Evolutionary conservation across 2,888 invertebrate species (phyloP).

Genomic region (Drosophila mercatorum): DNA sequence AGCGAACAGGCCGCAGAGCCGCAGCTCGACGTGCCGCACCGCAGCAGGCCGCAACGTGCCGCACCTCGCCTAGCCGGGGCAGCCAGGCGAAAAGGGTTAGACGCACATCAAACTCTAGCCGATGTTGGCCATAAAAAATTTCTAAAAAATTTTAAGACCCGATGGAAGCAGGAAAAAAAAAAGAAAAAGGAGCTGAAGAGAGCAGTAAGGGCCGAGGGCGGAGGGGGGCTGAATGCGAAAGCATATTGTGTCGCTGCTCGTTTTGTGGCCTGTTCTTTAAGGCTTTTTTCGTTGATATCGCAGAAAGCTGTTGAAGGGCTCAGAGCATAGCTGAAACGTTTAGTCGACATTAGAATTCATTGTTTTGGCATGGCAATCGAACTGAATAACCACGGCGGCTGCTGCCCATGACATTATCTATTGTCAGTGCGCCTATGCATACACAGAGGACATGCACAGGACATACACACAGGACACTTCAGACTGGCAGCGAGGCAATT

Average conservation of each 20-base stretch:
- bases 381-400: constrained; percentile 1
- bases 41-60: not conserved
- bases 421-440: constrained; percentile 5
- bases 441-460: constrained; percentile 6
- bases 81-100: constrained; percentile 48
- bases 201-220: not conserved
- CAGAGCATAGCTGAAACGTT: constrained; percentile 29
- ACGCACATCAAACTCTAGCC: constrained; percentile 63
- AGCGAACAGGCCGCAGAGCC: constrained; percentile 4
- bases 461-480: constrained; percentile 25
- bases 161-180: constrained; percentile 19
- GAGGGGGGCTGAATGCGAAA: constrained; percentile 21
- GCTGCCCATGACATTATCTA: constrained; percentile 24
- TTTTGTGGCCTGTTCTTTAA: constrained; percentile 66
- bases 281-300: constrained; percentile 15
- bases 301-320: constrained; percentile 14
- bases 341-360: constrained; percentile 41
- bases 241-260: constrained; percentile 74
- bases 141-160: constrained; percentile 60
- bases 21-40: constrained; percentile 2
- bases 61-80: constrained; percentile 9
- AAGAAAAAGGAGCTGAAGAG: not conserved
- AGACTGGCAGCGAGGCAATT: constrained; percentile 53
- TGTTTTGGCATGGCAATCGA: constrained; percentile 15
- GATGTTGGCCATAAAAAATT: constrained; percentile 69